phyloP scores from a whole-genome alignment of 1,140 invertebrate genomes.

The Aphelenchoides fujianensis region DNA sequence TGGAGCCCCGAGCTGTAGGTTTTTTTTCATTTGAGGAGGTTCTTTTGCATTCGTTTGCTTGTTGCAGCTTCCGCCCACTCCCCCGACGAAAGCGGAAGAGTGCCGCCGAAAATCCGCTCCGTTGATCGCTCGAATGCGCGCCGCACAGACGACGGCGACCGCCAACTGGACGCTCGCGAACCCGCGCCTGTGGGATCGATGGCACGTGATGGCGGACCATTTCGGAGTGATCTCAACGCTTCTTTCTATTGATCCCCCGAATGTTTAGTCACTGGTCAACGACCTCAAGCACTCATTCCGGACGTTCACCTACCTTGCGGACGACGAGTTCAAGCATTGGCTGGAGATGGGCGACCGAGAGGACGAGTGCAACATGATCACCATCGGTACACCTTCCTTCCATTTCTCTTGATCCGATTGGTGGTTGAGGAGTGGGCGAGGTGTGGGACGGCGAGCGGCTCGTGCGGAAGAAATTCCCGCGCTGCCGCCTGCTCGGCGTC shows the following conservation, averaged over 20 bases:
- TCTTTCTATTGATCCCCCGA: background rate
- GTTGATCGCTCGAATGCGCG: background rate
- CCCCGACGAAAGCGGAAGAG: background rate
- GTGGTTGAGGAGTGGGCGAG: background rate
- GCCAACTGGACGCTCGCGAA: background rate
- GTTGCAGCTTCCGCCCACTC: background rate
- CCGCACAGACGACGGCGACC: background rate
- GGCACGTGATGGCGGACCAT: background rate
- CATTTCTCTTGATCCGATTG: background rate
- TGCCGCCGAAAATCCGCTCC: background rate
- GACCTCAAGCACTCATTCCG: background rate
- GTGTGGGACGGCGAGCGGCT: background rate
- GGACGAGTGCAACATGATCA: background rate
- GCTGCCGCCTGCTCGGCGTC: background rate
- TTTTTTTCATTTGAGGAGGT: background rate
- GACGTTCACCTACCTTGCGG: background rate
- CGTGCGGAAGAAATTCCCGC: background rate
- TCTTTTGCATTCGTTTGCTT: background rate
- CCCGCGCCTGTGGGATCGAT: background rate
- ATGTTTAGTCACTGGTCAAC: background rate
- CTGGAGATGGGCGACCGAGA: background rate
- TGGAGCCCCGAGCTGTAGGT: background rate
- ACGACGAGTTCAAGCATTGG: conserved; percentile 1
- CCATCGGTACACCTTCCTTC: background rate
- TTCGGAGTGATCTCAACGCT: background rate